Conservation (phyloP, 2,113 vertebrate genomes). For the Cyanoderma ruficeps region DNA sequence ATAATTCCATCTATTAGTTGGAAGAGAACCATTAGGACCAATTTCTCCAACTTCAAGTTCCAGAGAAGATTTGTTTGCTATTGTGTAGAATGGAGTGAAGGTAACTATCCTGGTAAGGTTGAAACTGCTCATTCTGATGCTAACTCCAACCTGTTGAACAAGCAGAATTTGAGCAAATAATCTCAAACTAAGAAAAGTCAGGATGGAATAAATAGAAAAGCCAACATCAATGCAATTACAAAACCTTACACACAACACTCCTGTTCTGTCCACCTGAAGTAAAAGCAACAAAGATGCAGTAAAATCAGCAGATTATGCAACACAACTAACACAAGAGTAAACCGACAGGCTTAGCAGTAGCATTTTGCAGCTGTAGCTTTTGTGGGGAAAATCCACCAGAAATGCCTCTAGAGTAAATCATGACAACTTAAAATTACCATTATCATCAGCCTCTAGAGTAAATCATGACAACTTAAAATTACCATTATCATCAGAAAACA, state of each 20-base stretch:
- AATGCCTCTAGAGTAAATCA: not conserved
- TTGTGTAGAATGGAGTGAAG: constrained; percentile 91
- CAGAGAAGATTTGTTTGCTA: constrained; percentile 89
- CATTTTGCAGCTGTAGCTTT: not conserved
- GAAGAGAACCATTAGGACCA: constrained; percentile 59
- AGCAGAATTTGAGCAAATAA: not conserved
- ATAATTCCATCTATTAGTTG: constrained; percentile 88
- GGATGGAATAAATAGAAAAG: not conserved
- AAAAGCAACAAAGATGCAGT: not conserved
- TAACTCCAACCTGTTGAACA: constrained; percentile 86
- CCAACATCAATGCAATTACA: not conserved
- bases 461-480: not conserved
- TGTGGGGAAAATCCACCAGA: not conserved
- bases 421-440: not conserved
- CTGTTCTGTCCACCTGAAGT: not conserved
- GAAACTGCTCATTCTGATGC: constrained; percentile 95
- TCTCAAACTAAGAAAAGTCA: not conserved
- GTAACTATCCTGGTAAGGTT: constrained; percentile 92
- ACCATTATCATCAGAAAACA: not conserved
- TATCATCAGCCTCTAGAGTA: not conserved
- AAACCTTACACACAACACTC: not conserved
- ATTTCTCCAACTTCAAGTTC: constrained; percentile 94
- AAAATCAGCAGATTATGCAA: not conserved
- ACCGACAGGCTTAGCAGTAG: not conserved
- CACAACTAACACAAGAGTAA: not conserved